phyloP scores from a whole-genome alignment of 1,140 invertebrate species.

The Mizuhopecten yessoensis region DNA sequence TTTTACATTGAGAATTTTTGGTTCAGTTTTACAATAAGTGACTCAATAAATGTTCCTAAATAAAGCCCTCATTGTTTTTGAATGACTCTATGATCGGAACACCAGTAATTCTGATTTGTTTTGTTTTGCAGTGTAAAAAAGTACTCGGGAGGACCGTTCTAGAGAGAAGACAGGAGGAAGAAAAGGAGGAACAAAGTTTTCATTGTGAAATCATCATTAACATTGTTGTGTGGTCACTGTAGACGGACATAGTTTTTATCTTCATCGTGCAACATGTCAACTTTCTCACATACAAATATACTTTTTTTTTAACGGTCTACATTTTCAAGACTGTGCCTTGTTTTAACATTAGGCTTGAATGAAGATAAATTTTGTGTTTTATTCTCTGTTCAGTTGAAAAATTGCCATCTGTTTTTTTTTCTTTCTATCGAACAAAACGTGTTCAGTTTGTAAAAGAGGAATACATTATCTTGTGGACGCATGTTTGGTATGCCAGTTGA shows the following conservation, averaged over 20 bases:
- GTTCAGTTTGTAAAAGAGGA: not conserved
- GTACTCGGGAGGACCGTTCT: conserved; percentile 48
- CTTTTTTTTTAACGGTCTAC: not conserved
- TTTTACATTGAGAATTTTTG: too few species aligned
- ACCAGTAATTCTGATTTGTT: not conserved
- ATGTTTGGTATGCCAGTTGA: not conserved
- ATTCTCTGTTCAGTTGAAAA: not conserved
- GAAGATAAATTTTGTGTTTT: not conserved
- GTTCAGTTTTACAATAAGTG: too few species aligned
- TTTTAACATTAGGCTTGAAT: not conserved
- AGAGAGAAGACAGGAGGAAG: not conserved
- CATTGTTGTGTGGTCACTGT: conserved; percentile 12
- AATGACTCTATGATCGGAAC: not conserved
- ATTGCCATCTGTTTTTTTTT: not conserved
- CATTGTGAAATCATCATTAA: conserved; percentile 26
- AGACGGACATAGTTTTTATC: not conserved
- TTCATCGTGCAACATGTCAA: conserved; percentile 16
- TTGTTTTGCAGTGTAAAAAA: conserved; percentile 51
- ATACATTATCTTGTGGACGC: not conserved
- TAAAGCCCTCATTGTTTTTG: too few species aligned
- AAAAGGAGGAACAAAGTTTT: conserved; percentile 13
- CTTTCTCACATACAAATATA: not conserved
- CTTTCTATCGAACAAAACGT: not conserved
- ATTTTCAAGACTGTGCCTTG: not conserved
- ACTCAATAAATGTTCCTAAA: too few species aligned